These are phyloP conservation scores for Sciurus niger DNA, from an alignment of 2,113 vertebrate species.

Conservation along the genomic window DNA sequence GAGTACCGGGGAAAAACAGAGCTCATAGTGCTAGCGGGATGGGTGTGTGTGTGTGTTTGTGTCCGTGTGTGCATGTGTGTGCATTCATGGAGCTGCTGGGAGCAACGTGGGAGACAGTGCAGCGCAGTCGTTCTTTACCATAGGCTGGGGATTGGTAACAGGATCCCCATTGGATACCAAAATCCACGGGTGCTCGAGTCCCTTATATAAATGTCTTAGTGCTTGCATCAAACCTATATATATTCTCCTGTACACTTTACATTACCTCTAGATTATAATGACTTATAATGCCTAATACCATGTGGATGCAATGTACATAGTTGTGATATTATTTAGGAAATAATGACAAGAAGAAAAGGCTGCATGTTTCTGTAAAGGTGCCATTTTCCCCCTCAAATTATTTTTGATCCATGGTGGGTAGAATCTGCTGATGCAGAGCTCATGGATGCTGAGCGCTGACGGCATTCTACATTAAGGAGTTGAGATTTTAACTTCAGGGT, in stretches of 20 bases:
- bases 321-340: not conserved
- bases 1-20: too few species aligned
- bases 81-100: rapidly evolving
- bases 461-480: not conserved
- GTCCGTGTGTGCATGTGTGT: too few species aligned
- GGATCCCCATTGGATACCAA: not conserved
- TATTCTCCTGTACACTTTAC: not conserved
- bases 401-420: not conserved
- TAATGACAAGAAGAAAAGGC: not conserved
- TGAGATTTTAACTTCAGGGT: not conserved
- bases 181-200: not conserved
- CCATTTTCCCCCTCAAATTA: not conserved
- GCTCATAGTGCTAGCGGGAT: not conserved
- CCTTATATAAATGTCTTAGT: not conserved
- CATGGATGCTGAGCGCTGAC: not conserved
- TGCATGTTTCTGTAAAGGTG: not conserved
- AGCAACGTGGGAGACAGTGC: not conserved
- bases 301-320: too few species aligned
- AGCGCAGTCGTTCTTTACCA: not conserved
- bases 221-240: not conserved
- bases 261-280: not conserved
- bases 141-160: not conserved
- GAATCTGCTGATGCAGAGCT: not conserved
- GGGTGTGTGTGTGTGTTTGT: rapidly evolving
- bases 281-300: not conserved